phyloP scores from a whole-genome alignment of 2,113 vertebrate genomes.

The Callopanchax toddi region DNA sequence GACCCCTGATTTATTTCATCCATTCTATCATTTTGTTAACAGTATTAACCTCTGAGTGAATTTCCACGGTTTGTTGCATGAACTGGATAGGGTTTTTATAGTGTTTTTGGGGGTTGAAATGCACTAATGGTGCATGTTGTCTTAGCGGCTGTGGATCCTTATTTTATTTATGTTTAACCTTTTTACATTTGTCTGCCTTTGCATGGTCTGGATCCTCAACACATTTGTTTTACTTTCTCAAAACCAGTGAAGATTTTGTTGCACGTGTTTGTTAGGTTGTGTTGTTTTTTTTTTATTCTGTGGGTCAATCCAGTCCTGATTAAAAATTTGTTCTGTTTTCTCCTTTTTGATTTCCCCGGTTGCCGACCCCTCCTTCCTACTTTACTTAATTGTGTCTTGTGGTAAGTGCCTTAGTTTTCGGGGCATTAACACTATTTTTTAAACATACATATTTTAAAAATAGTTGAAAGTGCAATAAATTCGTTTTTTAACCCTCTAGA shows the following conservation, averaged over 20 bases:
- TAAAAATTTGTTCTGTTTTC: constrained; percentile 99
- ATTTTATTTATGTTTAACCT: constrained; percentile 21
- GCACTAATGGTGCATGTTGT: constrained; percentile 55
- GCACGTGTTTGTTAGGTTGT: constrained; percentile 84
- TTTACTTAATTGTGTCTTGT: constrained; percentile 99
- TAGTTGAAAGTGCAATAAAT: constrained; percentile 38
- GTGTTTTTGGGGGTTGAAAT: constrained; percentile 31
- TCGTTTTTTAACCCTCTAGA: too few species aligned
- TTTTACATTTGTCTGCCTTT: constrained; percentile 39
- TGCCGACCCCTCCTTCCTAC: constrained; percentile 96
- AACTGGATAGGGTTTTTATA: constrained; percentile 66
- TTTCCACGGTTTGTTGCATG: constrained; percentile 89
- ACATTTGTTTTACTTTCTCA: constrained; percentile 65
- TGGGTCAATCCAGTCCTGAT: constrained; percentile 89
- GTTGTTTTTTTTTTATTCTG: constrained; percentile 82
- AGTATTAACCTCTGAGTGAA: constrained; percentile 82
- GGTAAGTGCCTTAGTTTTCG: constrained; percentile 95
- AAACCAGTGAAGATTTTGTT: constrained; percentile 58
- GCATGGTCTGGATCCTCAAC: constrained; percentile 68
- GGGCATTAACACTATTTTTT: constrained; percentile 72
- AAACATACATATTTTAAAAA: constrained; percentile 58
- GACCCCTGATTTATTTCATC: constrained; percentile 88
- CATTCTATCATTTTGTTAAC: constrained; percentile 65
- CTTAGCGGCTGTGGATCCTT: constrained; percentile 50
- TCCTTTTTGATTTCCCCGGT: constrained; percentile 93